Base-by-base conservation (phyloP, 2,888 invertebrate species). In the Agrotis puta region DNA sequence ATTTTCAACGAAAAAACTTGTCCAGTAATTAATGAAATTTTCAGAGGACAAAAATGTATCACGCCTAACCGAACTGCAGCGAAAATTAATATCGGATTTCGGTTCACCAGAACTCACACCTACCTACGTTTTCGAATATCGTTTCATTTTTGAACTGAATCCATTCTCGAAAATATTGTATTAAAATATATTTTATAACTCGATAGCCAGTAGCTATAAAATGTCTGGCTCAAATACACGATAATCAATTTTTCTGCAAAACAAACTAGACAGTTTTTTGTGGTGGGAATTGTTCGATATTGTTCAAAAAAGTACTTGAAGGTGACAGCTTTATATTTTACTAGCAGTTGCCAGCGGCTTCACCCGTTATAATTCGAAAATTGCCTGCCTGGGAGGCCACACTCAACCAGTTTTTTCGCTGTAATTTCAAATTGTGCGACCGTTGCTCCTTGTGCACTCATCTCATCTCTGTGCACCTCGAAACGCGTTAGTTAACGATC, bases 181-280 rank as follows among this genome's bases (percentile, higher is more conserved):
- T 18, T n/a, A 24, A 56, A 56, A 2, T 48, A 7, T 9, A 39
- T 14, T 69, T 54, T 56, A 69, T 56, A 48, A 43, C 18, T 39
- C 33, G n/a, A 20, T 20, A 3, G 24, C 2, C 20, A 43, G 56
- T 56, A 11, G n/a, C 6, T 24, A 20, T 18, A 27, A 4, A 7
- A 14, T 27, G 22, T 69, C 47, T 20, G 18, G 39, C 13, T 69
- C 39, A 13, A 69, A 20, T 18, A 56, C 24, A 24, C 69, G 18
- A 39, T 20, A 56, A 56, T 20, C 47, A 24, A 56, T 45, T 33
- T 33, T 16, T 4, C 22, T n/a, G 33, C 3, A 22, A 22, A 63
- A 39, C 22, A 24, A 33, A 24, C 14, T 18, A 22, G 20, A 33
- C 3, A 24, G 45, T 33, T 47, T 58, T 16, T 22, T 16, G 16